A percentile compares a stretch with the other conserved stretches of the same genome.
Evolutionary conservation across 2,888 invertebrate species (phyloP).

Genomic region (Nymphalis c-album): DNA sequence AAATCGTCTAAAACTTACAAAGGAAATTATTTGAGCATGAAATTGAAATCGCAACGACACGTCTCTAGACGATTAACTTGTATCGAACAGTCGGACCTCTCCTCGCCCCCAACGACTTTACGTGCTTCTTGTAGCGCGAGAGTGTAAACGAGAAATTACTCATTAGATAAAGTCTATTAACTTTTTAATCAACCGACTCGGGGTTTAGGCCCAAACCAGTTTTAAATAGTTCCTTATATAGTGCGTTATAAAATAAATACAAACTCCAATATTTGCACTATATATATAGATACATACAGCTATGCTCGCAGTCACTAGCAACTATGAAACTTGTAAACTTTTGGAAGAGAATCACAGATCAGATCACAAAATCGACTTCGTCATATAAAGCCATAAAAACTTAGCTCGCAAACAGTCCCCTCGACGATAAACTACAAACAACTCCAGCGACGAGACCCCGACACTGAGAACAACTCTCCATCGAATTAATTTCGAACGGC

Average conservation of each 20-base stretch:
- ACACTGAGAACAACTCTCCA: constrained; percentile 1
- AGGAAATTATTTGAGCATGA: constrained; percentile 7
- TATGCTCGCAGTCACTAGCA: not conserved
- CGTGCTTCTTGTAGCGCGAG: too few relatives aligned
- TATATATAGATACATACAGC: too few relatives aligned
- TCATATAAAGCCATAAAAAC: constrained; percentile 4
- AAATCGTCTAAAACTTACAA: constrained; percentile 1
- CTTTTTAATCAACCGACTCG: too few relatives aligned
- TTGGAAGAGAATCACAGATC: not conserved
- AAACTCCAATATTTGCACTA: too few relatives aligned
- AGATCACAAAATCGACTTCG: constrained; percentile 3
- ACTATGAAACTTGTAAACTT: not conserved
- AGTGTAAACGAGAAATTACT: too few relatives aligned
- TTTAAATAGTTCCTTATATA: too few relatives aligned
- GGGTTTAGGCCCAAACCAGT: too few relatives aligned
- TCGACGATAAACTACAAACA: not conserved
- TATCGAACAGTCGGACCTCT: not conserved
- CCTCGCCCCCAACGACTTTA: too few relatives aligned
- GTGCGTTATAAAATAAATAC: too few relatives aligned
- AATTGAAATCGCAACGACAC: not conserved
- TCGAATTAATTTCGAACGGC: constrained; percentile 20
- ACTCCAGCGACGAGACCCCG: not conserved
- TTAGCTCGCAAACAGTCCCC: constrained; percentile 5
- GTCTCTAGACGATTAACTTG: constrained; percentile 14
- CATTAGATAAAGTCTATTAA: too few relatives aligned